Conservation (phyloP, 1,140 invertebrate genomes). For the Bombus haemorrhoidalis region DNA sequence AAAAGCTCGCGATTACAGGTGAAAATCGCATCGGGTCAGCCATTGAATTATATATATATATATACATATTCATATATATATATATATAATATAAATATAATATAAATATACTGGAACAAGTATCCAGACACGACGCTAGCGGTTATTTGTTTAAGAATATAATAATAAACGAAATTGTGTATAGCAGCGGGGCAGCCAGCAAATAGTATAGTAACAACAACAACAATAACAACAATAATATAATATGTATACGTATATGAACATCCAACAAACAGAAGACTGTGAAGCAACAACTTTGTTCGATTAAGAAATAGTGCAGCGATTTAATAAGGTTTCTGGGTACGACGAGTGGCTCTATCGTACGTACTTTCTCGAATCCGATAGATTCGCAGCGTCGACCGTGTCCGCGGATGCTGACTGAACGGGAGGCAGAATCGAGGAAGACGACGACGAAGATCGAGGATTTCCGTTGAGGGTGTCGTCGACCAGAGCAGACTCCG, state of each 20-base stretch:
- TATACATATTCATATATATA: too few relatives aligned
- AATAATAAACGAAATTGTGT: background rate
- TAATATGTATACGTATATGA: background rate
- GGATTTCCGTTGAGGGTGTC: conserved; percentile 80
- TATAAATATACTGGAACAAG: background rate
- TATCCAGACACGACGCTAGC: background rate
- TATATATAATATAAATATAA: too few relatives aligned
- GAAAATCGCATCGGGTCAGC: background rate
- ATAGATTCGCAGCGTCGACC: conserved; percentile 64
- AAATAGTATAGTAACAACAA: background rate
- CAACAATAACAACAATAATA: conserved; percentile 36
- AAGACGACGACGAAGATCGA: conserved; percentile 68
- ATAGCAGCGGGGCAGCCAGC: background rate
- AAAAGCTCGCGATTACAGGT: conserved; percentile 31
- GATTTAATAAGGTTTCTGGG: background rate
- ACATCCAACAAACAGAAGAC: conserved; percentile 18
- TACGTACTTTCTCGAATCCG: conserved; percentile 77
- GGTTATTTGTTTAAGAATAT: background rate
- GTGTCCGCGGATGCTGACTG: conserved; percentile 64
- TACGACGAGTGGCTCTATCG: conserved; percentile 44
- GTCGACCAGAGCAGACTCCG: conserved; percentile 78
- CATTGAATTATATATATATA: background rate
- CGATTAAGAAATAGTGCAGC: conserved; percentile 37
- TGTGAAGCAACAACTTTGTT: conserved; percentile 58
- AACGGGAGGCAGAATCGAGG: conserved; percentile 63